These are phyloP conservation scores for Solenopsis fugax DNA, from an alignment of 1,140 invertebrate genomes.

Conservation along the genomic window DNA sequence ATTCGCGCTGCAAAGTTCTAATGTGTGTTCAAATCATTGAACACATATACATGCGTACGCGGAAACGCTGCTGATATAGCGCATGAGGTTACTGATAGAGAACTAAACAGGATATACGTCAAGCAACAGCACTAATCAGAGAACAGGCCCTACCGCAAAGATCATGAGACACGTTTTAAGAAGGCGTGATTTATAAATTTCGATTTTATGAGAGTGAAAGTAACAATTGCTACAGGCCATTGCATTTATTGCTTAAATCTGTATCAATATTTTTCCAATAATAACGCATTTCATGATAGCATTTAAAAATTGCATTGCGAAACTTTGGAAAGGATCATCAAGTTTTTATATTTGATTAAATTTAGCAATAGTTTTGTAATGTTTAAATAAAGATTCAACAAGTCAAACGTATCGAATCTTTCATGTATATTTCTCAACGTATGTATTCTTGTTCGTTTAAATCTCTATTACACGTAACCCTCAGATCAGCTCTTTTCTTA, in stretches of 20 bases:
- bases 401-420: not conserved
- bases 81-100: slow-evolving; percentile 20
- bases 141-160: not conserved
- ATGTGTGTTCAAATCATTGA: slow-evolving; percentile 32
- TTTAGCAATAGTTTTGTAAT: not conserved
- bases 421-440: not conserved
- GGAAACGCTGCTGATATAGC: slow-evolving; percentile 15
- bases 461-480: not conserved
- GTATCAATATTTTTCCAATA: not conserved
- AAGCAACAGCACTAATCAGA: slow-evolving; percentile 28
- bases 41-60: not conserved
- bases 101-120: slow-evolving; percentile 34
- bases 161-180: slow-evolving; percentile 26
- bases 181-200: slow-evolving; percentile 19
- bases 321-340: not conserved
- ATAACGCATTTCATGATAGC: not conserved
- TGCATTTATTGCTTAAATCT: not conserved
- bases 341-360: not conserved
- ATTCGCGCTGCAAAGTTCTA: not conserved
- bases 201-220: slow-evolving; percentile 29
- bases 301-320: not conserved
- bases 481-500: not conserved
- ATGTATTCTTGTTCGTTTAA: not conserved
- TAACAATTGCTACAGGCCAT: not conserved
- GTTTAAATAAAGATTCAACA: not conserved